Evolutionary conservation across 1,140 invertebrate genomes (phyloP).

Genomic region (Papilio dardanus): DNA sequence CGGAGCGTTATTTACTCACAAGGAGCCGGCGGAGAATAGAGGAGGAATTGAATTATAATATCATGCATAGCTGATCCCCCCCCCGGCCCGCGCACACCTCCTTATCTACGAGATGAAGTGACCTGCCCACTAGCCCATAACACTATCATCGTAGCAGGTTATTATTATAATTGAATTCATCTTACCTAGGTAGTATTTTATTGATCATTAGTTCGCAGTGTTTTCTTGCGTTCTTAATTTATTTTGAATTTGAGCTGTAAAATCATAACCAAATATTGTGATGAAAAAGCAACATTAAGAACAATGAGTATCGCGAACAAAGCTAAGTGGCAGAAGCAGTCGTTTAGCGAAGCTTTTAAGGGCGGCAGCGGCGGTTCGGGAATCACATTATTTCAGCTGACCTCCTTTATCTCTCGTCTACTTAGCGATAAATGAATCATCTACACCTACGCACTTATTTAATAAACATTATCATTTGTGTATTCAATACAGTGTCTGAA

Average conservation of each 20-base stretch:
- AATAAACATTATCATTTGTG: background rate
- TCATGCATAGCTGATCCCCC: slow-evolving; percentile 12
- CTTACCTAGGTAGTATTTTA: background rate
- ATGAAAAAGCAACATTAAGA: background rate
- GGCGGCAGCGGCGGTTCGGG: background rate
- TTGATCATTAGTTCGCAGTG: no score
- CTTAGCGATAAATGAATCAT: background rate
- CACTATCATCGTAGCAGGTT: background rate
- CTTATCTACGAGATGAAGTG: background rate
- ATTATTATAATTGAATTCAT: background rate
- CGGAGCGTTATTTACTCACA: slow-evolving; percentile 13
- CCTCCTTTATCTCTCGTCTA: background rate
- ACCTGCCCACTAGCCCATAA: background rate
- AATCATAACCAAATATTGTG: background rate
- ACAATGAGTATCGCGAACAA: slow-evolving; percentile 1
- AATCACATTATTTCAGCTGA: slow-evolving; percentile 6
- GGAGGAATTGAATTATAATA: slow-evolving; percentile 28
- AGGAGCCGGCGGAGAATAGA: slow-evolving; percentile 6
- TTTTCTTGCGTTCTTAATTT: background rate
- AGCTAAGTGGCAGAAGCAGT: background rate
- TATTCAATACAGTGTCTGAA: no score
- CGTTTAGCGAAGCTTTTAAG: background rate
- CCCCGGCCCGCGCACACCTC: background rate
- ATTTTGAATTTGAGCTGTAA: background rate
- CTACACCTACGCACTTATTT: background rate